These are phyloP conservation scores for Chymomyza costata DNA, from an alignment of 1,140 invertebrate genomes.

Conservation along the genomic window DNA sequence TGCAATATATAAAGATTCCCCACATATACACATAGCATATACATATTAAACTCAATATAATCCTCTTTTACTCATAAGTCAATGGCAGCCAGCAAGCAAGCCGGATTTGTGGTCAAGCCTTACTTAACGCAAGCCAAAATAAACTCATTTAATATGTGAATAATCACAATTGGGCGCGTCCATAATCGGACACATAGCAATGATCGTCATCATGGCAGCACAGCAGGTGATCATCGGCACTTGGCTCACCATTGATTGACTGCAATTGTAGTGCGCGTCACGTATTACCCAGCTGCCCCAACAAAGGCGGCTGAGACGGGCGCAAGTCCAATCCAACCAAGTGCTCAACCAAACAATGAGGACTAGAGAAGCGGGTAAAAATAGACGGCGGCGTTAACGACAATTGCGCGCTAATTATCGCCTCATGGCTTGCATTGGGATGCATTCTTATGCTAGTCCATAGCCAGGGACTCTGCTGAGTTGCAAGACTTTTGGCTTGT, in stretches of 20 bases:
- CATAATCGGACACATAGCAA: conserved; percentile 19
- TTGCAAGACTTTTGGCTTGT: too few relatives aligned
- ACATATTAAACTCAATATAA: too few relatives aligned
- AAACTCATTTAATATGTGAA: conserved; percentile 32
- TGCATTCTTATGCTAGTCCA: not conserved
- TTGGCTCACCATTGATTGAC: conserved; percentile 38
- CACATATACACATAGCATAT: too few relatives aligned
- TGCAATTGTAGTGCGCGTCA: conserved; percentile 39
- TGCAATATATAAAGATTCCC: too few relatives aligned
- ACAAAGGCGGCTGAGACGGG: conserved; percentile 11
- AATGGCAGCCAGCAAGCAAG: too few relatives aligned
- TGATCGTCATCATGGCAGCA: conserved; percentile 18
- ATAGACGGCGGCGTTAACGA: conserved; percentile 26
- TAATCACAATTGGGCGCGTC: conserved; percentile 34
- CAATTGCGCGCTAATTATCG: conserved; percentile 41
- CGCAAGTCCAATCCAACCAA: too few relatives aligned
- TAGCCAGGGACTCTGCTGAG: too few relatives aligned
- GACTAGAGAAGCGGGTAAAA: too few relatives aligned
- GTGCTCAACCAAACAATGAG: too few relatives aligned
- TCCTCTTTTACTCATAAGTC: too few relatives aligned
- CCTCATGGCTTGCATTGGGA: conserved; percentile 5
- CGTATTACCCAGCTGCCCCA: conserved; percentile 15
- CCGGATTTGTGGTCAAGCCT: conserved; percentile 12
- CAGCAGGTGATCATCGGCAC: conserved; percentile 21
- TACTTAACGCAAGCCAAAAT: conserved; percentile 4